phyloP scores from a whole-genome alignment of 2,797 vertebrate genomes.

The Pteropus rufus region DNA sequence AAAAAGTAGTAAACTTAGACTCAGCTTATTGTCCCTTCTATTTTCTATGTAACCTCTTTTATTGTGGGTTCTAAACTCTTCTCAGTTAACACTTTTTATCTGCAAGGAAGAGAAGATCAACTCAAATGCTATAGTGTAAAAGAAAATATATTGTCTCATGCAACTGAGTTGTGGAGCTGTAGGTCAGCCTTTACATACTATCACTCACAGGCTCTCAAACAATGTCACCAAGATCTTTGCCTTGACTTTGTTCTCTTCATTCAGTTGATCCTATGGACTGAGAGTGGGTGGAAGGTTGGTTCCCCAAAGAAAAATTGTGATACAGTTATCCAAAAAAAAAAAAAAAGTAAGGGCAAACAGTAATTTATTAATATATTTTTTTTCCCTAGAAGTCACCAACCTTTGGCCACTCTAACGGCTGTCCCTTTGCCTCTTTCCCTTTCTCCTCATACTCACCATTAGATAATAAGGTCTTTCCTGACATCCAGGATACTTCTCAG shows the following conservation, averaged over 20 bases:
- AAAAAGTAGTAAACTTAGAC: background rate
- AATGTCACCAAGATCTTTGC: background rate
- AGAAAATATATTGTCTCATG: background rate
- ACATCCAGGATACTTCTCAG: background rate
- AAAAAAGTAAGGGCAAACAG: background rate
- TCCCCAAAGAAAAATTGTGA: background rate
- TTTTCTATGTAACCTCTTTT: background rate
- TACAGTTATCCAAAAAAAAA: background rate
- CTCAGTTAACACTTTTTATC: background rate
- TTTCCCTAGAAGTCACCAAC: background rate
- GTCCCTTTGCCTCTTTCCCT: background rate
- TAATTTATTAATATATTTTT: background rate
- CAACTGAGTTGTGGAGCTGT: background rate
- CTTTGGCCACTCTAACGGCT: background rate
- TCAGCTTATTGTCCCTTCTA: background rate
- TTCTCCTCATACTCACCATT: background rate
- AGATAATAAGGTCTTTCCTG: background rate
- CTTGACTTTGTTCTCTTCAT: background rate
- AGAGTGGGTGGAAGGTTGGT: background rate
- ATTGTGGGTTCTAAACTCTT: background rate
- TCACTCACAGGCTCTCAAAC: background rate
- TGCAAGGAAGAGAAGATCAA: background rate
- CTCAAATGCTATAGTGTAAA: background rate
- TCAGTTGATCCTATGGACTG: background rate
- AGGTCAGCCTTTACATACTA: background rate